phyloP scores from a whole-genome alignment of 2,113 vertebrate species.

The Tetrax tetrax region DNA sequence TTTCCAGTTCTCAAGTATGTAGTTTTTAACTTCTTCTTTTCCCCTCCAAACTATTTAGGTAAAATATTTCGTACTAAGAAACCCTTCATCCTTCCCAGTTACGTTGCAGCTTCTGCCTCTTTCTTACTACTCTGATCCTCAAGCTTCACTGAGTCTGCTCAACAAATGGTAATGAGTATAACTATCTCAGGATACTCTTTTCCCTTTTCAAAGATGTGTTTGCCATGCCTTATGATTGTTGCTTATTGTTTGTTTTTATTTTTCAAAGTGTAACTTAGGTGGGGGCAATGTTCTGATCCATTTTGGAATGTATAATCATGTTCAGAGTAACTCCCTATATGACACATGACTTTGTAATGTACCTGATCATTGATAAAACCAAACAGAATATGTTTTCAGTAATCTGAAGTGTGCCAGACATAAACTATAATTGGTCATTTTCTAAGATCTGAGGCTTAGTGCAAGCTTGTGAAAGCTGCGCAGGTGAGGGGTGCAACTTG shows the following conservation, averaged over 20 bases:
- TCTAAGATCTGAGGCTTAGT: not conserved
- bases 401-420: not conserved
- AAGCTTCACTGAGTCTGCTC: conserved; percentile 85
- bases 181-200: not conserved
- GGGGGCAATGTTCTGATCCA: not conserved
- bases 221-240: not conserved
- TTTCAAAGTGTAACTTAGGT: not conserved
- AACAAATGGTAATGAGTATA: conserved; percentile 86
- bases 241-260: not conserved
- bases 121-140: conserved; percentile 86
- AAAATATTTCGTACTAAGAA: conserved; percentile 88
- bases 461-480: not conserved
- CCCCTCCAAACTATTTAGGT: conserved; percentile 74
- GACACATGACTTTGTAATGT: not conserved
- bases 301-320: not conserved
- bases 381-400: not conserved
- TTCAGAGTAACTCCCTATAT: not conserved
- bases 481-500: not conserved
- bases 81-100: conserved; percentile 88
- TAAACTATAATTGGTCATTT: not conserved
- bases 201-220: not conserved
- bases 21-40: conserved; percentile 45
- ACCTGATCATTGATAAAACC: not conserved
- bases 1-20: not conserved
- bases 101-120: conserved; percentile 89